Evolutionary conservation across 1,140 invertebrate species (phyloP), one percentile per base, ranked within the genome.

Genomic region (Sinonovacula constricta): DNA sequence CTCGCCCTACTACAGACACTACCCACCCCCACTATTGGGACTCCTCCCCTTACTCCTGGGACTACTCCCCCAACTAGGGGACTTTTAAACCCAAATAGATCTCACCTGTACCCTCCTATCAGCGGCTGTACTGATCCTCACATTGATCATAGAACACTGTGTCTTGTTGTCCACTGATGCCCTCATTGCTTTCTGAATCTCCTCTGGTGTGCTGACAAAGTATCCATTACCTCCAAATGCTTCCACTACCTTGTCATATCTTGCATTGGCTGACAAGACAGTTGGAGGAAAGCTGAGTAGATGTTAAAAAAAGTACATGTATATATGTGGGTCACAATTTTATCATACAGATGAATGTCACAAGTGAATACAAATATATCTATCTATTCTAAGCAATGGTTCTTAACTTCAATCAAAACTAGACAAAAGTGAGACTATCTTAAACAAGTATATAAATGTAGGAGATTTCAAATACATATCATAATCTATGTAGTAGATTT

Each of bases 181-280:
- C 79, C 92, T 92, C 0, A 98, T 71, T 26, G 96, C 95, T 14
- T 86, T 85, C 66, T 94, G 91, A 56, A 98, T 91, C 86, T 98
- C 94, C 12, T 94, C 92, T 57, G 95, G 92, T 0, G 94, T 96
- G 67, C 92, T 93, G 72, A 95, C 97, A 81, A 95, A 94, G 84
- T 95, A 93, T n/a, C 97, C 97, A 79, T 93, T 93, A 3, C 94
- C 95, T 36, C 92, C 92, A 90, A 97, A 97, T 89, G 98, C 93
- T 89, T 94, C 93, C 92, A 97, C 94, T 93, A 99, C 94, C 85
- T 95, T 95, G 88, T 99, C 97, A 90, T 99, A 99, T 66, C 94
- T 94, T 0, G 94, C 94, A 87, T 94, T 94, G 31, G 94, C 94
- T 56, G 94, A 93, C 26, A 99, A 92, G 4, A 94, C 93, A 45